A percentile compares a stretch with the other conserved stretches of the same genome.
These are phyloP conservation scores for Caenorhabditis wallacei DNA, from an alignment of 2,888 invertebrate genomes.

Conservation along the genomic window DNA sequence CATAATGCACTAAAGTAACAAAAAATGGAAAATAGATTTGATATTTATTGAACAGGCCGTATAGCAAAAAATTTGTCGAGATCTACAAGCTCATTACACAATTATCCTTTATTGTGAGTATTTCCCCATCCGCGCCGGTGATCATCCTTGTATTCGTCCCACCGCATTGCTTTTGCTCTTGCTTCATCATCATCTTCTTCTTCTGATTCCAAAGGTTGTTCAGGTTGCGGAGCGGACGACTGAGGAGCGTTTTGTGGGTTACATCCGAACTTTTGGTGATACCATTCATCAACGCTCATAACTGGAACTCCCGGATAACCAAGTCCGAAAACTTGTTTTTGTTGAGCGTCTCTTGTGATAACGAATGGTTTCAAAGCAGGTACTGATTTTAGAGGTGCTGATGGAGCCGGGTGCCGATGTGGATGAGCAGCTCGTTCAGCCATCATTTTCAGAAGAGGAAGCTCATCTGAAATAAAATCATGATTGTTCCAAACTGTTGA, in stretches of 20 bases:
- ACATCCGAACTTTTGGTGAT: slow-evolving; percentile 88
- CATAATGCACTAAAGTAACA: neutral
- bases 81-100: slow-evolving; percentile 21
- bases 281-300: slow-evolving; percentile 96
- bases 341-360: slow-evolving; percentile 91
- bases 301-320: slow-evolving; percentile 96
- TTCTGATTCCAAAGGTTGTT: slow-evolving; percentile 45
- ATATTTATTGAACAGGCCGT: slow-evolving; percentile 38
- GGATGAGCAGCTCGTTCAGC: slow-evolving; percentile 41
- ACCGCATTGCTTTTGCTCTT: slow-evolving; percentile 70
- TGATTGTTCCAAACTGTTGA: neutral
- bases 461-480: slow-evolving; percentile 62
- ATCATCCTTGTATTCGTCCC: slow-evolving; percentile 81
- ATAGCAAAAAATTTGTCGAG: slow-evolving; percentile 9
- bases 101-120: slow-evolving; percentile 80
- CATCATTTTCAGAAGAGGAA: slow-evolving; percentile 70
- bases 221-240: slow-evolving; percentile 11
- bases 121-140: slow-evolving; percentile 82
- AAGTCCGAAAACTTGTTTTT: slow-evolving; percentile 94
- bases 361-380: slow-evolving; percentile 88
- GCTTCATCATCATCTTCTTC: slow-evolving; percentile 73
- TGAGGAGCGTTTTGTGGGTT: slow-evolving; percentile 38
- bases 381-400: slow-evolving; percentile 18
- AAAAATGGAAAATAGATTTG: neutral
- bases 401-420: neutral